Base-by-base conservation (phyloP, 1,140 invertebrate species). In the Cepaea nemoralis region DNA sequence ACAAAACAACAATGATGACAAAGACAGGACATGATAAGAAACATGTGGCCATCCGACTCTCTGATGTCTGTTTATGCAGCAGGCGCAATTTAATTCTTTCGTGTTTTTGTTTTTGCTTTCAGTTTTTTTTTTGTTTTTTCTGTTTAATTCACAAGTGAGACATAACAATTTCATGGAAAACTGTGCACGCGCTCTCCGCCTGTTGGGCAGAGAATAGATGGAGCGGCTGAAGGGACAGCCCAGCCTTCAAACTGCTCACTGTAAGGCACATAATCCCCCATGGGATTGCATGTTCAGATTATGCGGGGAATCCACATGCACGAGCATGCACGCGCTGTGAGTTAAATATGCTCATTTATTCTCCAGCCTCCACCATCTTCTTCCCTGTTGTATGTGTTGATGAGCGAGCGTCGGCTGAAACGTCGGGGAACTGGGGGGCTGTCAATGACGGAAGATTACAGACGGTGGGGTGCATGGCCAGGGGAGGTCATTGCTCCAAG, bases 201-300 rank as follows among this genome's bases (percentile, higher is more conserved):
- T n/a, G 6, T 63, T 63, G 59, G 59, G 27, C n/a, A 31, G n/a
- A 31, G 59, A 16, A 8, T n/a, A 16, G n/a, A 31, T 27, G 59
- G 59, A 0, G 27, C 6, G 27, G 22, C 2, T 27, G 10, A 31
- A 5, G 33, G 59, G n/a, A 63, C 33, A 0, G 59, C 59, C 33
- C 2, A 6, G 59, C 59, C 33, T 63, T 63, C 59, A 63, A 63
- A 63, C 59, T 63, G 59, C 59, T 63, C 59, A 63, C 59, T 63
- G n/a, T 63, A 63, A 6, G 59, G n/a, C 59, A 8, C 27, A 31
- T 31, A 63, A 63, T 63, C 5, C 59, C 33, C 59, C 8, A 16
- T n/a, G 59, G 59, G 33, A 63, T 63, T 63, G 59, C 59, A 63
- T 63, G 59, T 63, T 63, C 59, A 63, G 59, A 63, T 63, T 63